Base-by-base conservation (phyloP, 2,113 vertebrate species). In the Tenebrosternarchus preto region DNA sequence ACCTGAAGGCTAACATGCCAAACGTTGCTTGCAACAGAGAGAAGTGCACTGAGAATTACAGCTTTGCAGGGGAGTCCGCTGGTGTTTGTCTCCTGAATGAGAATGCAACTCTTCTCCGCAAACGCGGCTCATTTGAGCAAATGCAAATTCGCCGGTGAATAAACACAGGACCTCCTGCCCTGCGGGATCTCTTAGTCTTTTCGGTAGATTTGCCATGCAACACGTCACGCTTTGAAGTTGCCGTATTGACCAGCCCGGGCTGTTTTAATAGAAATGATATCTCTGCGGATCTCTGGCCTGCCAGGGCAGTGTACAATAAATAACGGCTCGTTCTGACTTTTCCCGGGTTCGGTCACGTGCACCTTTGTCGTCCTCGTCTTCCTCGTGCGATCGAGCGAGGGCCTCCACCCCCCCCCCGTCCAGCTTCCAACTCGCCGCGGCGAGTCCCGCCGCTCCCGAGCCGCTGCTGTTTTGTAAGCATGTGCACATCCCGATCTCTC, bases 401-500 rank as follows among this genome's bases (percentile, higher is more conserved):
- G 1, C 31, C 64, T n/a, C 19, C 6, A 0, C 84, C 86, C 3
- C 39, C 39, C 4, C 39, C 39, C 3, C 4, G 78, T 82, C 11
- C 11, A 9, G 70, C 5, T 5, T 64, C 64, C 84, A 19, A n/a
- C 25, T 89, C 87, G 87, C 88, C 89, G 89, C 87, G 88, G 67
- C 79, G n/a, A n/a, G n/a, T n/a, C n/a, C n/a, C 39, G 16, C 22
- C 17, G 36, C 77, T 70, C 59, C 31, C 33, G 43, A 50, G 12
- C 5, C 43, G 43, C 9, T 12, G 4, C 66, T 95, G 92, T 95
- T 98, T 96, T 95, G 95, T 95, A 96, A 95, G 96, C 95, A 96
- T 97, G 97, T 97, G 98, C 95, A 96, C 96, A 95, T 95, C 95
- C 94, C 94, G 95, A 96, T 94, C 96, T 96, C 95, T 98, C 96